A percentile compares a stretch with the other conserved stretches of the same genome.
Conservation (phyloP, 2,888 invertebrate genomes). For the Catocala fraxini region DNA sequence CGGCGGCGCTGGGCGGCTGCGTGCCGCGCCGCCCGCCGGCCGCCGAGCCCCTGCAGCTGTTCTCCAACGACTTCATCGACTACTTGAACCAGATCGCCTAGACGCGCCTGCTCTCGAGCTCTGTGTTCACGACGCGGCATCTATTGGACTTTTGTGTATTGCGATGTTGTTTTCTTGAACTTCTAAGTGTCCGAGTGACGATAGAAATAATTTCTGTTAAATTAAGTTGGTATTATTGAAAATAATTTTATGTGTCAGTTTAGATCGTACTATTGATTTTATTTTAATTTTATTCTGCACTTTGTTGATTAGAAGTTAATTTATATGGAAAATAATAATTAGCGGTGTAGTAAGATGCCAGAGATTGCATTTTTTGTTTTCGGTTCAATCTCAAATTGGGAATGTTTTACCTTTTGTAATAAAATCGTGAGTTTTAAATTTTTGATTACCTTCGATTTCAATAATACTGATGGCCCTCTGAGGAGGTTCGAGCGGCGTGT, state of each 20-base stretch:
- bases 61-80: slow-evolving; percentile 89
- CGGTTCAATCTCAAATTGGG: slow-evolving; percentile 67
- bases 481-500: slow-evolving; percentile 80
- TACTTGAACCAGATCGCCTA: slow-evolving; percentile 89
- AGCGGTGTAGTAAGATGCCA: slow-evolving; percentile 76
- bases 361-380: slow-evolving; percentile 85
- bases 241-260: slow-evolving; percentile 86
- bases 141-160: slow-evolving; percentile 64
- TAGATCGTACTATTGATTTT: slow-evolving; percentile 85
- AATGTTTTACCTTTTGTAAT: slow-evolving; percentile 70
- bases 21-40: slow-evolving; percentile 62
- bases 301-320: slow-evolving; percentile 85
- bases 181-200: slow-evolving; percentile 61
- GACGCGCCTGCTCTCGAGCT: slow-evolving; percentile 28
- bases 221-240: slow-evolving; percentile 87
- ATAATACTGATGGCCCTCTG: slow-evolving; percentile 81
- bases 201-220: slow-evolving; percentile 84
- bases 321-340: slow-evolving; percentile 78
- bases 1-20: slow-evolving; percentile 69
- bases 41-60: slow-evolving; percentile 84
- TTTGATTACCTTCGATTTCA: slow-evolving; percentile 81
- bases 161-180: slow-evolving; percentile 56
- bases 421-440: slow-evolving; percentile 71
- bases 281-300: slow-evolving; percentile 86
- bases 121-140: slow-evolving; percentile 51